phyloP scores from a whole-genome alignment of 2,113 vertebrate species.

The Loxodonta africana region DNA sequence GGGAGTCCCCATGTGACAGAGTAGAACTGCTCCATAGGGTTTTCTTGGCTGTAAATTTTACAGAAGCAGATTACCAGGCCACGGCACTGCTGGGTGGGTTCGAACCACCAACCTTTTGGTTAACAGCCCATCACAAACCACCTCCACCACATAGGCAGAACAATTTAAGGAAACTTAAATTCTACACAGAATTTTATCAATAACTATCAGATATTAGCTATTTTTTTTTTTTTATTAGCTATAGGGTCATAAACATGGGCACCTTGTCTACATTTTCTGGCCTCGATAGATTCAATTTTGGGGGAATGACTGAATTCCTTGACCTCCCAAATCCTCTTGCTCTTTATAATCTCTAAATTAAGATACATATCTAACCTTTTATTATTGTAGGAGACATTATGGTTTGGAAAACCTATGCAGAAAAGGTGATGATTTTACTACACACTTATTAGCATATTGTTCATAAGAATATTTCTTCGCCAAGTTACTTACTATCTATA shows the following conservation, averaged over 20 bases:
- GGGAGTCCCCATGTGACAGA: background rate
- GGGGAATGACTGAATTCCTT: background rate
- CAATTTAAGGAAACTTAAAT: background rate
- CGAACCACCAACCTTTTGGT: background rate
- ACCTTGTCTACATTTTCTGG: background rate
- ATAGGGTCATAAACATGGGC: background rate
- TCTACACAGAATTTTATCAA: background rate
- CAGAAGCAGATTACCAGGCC: background rate
- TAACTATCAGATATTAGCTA: background rate
- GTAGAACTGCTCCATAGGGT: background rate
- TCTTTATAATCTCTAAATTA: background rate
- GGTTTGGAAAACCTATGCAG: background rate
- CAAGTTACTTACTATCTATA: background rate
- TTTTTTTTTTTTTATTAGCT: background rate
- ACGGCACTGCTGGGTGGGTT: background rate
- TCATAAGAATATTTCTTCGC: background rate
- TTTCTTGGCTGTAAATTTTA: background rate
- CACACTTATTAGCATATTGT: background rate
- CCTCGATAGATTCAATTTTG: background rate
- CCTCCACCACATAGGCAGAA: background rate
- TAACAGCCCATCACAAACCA: background rate
- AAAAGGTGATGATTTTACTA: background rate
- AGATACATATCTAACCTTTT: background rate
- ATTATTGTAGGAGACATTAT: background rate
- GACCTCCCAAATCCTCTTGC: background rate